Percentiles rank a stretch among this genome's conserved stretches.
Evolutionary conservation across 2,888 invertebrate genomes (phyloP).

Genomic region (Drosophila neoperkinsi): DNA sequence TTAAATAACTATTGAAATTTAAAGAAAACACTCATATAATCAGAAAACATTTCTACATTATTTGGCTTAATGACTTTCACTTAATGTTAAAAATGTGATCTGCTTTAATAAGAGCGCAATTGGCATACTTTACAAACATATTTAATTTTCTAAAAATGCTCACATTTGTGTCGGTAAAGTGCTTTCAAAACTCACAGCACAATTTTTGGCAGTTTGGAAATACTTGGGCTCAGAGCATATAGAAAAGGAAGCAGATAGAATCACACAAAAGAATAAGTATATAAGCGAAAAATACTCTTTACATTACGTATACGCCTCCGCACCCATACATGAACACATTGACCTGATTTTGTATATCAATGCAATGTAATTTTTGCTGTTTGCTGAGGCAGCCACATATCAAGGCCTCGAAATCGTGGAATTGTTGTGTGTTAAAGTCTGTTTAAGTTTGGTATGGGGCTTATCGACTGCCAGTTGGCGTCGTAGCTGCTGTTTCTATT

Average conservation of each 20-base stretch:
- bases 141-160: neutral
- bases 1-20: no score
- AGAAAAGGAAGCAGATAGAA: slow-evolving; percentile 35
- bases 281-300: slow-evolving; percentile 39
- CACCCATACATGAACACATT: slow-evolving; percentile 17
- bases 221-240: slow-evolving; percentile 3
- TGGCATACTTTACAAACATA: neutral
- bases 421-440: slow-evolving; percentile 12
- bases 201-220: slow-evolving; percentile 7
- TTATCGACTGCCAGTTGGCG: slow-evolving; percentile 53
- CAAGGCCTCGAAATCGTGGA: slow-evolving; percentile 26
- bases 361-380: slow-evolving; percentile 62
- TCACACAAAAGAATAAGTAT: slow-evolving; percentile 41
- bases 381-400: slow-evolving; percentile 42
- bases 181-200: neutral
- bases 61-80: neutral
- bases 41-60: neutral
- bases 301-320: slow-evolving; percentile 55
- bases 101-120: no score
- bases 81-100: neutral
- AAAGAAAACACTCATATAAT: no score
- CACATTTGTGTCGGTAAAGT: slow-evolving; percentile 1
- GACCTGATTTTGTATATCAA: slow-evolving; percentile 77
- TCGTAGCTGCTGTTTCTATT: slow-evolving; percentile 21
- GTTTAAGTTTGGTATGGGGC: slow-evolving; percentile 9